Evolutionary conservation across 2,113 vertebrate genomes (phyloP).

Genomic region (Pyxicephalus adspersus): DNA sequence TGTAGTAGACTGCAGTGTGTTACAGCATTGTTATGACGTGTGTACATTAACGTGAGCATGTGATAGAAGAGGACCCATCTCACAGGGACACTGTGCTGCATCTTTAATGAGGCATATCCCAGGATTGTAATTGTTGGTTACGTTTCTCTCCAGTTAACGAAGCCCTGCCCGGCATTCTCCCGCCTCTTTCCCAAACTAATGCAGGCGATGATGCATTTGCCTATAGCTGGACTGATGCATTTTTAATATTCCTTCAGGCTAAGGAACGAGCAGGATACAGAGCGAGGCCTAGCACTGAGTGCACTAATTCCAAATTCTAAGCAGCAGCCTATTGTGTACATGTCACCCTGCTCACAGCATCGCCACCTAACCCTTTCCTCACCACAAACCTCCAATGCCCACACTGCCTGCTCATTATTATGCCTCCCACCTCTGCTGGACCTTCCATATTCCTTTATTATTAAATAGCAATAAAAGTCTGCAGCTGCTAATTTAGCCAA

Average conservation of each 20-base stretch:
- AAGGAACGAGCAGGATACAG: constrained; percentile 26
- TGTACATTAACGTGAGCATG: neutral
- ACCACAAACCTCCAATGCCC: neutral
- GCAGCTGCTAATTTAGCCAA: too few relatives aligned
- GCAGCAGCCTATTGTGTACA: constrained; percentile 41
- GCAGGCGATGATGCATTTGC: constrained; percentile 53
- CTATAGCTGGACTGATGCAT: constrained; percentile 55
- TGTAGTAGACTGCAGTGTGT: neutral
- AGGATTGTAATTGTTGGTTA: constrained; percentile 34
- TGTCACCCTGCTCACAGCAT: constrained; percentile 36
- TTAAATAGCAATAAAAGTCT: too few relatives aligned
- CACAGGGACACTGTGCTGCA: neutral
- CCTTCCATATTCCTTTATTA: neutral
- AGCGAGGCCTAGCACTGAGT: constrained; percentile 40
- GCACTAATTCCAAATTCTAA: constrained; percentile 50
- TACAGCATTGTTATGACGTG: neutral
- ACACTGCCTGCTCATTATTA: neutral
- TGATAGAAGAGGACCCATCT: neutral
- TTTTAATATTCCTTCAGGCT: constrained; percentile 58
- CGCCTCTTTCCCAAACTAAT: constrained; percentile 42
- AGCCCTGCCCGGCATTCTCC: neutral
- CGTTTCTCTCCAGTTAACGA: neutral
- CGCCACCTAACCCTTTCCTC: constrained; percentile 27
- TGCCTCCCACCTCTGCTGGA: constrained; percentile 4
- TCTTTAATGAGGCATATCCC: constrained; percentile 19